Evolutionary conservation across 2,888 invertebrate species (phyloP).

Genomic region (Acanthosepion esculentum): DNA sequence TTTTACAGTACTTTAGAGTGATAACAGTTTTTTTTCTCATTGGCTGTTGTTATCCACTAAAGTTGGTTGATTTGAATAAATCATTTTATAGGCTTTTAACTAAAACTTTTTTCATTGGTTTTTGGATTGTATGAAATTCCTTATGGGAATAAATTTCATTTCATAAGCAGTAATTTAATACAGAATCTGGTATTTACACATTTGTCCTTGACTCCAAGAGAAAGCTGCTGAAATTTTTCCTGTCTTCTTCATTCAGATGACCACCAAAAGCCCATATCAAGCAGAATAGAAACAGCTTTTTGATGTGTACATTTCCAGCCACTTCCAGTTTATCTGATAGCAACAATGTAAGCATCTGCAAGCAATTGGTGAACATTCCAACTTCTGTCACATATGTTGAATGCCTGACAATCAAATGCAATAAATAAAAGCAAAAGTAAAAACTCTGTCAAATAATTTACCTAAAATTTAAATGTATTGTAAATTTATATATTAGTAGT

Average conservation of each 20-base stretch:
- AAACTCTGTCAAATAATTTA: not conserved
- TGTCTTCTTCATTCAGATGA: slow-evolving; percentile 70
- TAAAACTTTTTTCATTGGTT: too few relatives aligned
- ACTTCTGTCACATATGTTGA: slow-evolving; percentile 69
- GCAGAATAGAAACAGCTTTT: slow-evolving; percentile 74
- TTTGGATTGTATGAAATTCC: not conserved
- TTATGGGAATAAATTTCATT: not conserved
- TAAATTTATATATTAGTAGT: too few relatives aligned
- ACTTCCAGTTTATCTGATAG: slow-evolving; percentile 74
- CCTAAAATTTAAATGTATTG: too few relatives aligned
- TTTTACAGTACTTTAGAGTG: too few relatives aligned
- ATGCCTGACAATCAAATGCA: slow-evolving; percentile 61
- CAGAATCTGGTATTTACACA: slow-evolving; percentile 64
- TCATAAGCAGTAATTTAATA: not conserved
- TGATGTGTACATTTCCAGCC: slow-evolving; percentile 74
- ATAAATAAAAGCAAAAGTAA: slow-evolving; percentile 6
- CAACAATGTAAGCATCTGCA: slow-evolving; percentile 74
- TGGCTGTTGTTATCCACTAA: too few relatives aligned
- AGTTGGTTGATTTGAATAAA: too few relatives aligned
- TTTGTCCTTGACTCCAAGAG: slow-evolving; percentile 61
- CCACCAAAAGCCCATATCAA: slow-evolving; percentile 75
- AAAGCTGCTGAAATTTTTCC: slow-evolving; percentile 73
- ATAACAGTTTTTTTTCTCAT: too few relatives aligned
- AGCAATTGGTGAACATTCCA: slow-evolving; percentile 73
- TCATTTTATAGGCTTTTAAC: too few relatives aligned